These are phyloP conservation scores for Eulemur rubriventer DNA, from an alignment of 2,797 vertebrate species.

Conservation along the genomic window DNA sequence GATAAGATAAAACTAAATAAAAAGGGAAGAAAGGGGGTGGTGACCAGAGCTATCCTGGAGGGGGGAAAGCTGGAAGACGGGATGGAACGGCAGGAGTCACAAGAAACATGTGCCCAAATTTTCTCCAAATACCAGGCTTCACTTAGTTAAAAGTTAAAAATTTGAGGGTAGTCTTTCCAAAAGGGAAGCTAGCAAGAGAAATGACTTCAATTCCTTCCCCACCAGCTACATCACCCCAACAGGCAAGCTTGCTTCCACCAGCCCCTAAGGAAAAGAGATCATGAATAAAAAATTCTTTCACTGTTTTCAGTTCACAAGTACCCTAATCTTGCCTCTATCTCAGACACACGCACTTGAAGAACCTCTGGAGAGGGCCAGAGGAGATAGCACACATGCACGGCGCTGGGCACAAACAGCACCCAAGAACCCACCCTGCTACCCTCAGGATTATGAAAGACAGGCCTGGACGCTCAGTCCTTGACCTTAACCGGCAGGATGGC, in stretches of 20 bases:
- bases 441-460: background rate
- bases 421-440: background rate
- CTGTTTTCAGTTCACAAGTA: background rate
- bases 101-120: background rate
- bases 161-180: background rate
- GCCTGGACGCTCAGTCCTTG: background rate
- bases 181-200: background rate
- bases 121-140: background rate
- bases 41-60: background rate
- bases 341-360: background rate
- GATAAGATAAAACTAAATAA: background rate
- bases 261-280: background rate
- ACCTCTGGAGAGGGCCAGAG: background rate
- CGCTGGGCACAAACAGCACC: accelerated
- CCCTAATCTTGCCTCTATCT: background rate
- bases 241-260: background rate
- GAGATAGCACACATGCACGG: background rate
- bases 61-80: background rate
- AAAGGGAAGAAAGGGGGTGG: background rate
- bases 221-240: background rate
- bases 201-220: background rate
- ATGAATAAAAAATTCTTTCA: background rate
- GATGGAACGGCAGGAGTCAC: background rate
- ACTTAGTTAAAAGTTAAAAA: background rate
- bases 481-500: background rate